Evolutionary conservation across 2,797 vertebrate genomes (phyloP), one percentile per base, ranked within the genome.

Genomic region (Pseudomugil tenellus): DNA sequence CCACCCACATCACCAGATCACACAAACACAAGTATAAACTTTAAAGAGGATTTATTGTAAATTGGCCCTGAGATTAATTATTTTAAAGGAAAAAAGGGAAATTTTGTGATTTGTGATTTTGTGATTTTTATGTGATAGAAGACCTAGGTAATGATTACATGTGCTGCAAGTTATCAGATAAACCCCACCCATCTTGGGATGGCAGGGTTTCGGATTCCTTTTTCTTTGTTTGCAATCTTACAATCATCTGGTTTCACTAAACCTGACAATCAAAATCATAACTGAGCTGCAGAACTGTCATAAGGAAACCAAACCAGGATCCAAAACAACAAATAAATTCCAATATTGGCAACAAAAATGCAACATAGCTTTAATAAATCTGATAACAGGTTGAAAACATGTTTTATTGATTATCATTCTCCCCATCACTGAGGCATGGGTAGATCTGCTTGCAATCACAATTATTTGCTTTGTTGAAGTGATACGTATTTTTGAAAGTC

Each of bases 41-140:
- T 49, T 63, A 8, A 56, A 56, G 65, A 67, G 19, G 39, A 64
- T 53, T 75, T 12, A 21, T 55, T 62, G 58, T 41, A 46, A 56
- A 77, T 69, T 58, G 23, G 29, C 25, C 46, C 35, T 34, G 72
- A 52, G 71, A 32, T 6, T 1, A 34, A 48, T 70, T 63, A 70
- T 70, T 26, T 64, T 35, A 11, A 43, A 26, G 29, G 46, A 26
- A 26, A 29, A 32, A 46, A 23, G 14, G 5, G 48, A n/a, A n/a
- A n/a, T n/a, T n/a, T n/a, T n/a, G n/a, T n/a, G n/a, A n/a, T n/a
- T n/a, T n/a, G n/a, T n/a, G n/a, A n/a, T n/a, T n/a, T n/a, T n/a
- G n/a, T n/a, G n/a, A n/a, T n/a, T 26, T 4, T 13, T 52, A 13
- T 28, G 49, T 7, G 13, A 52, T 28, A 13, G 13, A 52, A 52